Percentiles rank a stretch among this genome's conserved stretches.
These are phyloP conservation scores for Melinaea menophilus DNA, from an alignment of 2,888 invertebrate genomes.

Conservation along the genomic window DNA sequence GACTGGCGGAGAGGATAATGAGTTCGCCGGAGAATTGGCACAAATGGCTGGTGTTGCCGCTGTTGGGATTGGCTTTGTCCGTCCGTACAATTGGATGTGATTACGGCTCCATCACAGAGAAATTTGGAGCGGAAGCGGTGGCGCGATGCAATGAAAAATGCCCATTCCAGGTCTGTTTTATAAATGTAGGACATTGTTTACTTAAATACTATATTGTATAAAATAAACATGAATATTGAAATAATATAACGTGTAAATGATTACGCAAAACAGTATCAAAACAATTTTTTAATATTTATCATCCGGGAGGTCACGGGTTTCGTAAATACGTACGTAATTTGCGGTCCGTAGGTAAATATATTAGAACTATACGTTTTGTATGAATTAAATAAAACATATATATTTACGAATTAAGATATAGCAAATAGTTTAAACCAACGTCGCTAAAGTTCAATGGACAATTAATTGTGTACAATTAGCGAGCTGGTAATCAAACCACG, in stretches of 20 bases:
- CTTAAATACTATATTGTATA: neutral
- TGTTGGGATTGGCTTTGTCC: constrained; percentile 77
- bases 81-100: constrained; percentile 75
- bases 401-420: constrained; percentile 8
- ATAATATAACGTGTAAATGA: neutral
- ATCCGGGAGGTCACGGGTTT: neutral
- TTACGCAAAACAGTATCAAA: neutral
- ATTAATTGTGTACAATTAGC: constrained; percentile 74
- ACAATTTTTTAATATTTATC: neutral
- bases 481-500: constrained; percentile 58
- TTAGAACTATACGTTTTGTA: too few species aligned
- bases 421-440: constrained; percentile 17
- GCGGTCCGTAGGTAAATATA: neutral
- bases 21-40: constrained; percentile 72
- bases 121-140: constrained; percentile 76
- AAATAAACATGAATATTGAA: neutral
- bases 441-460: constrained; percentile 69
- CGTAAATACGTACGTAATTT: neutral
- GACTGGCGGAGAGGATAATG: constrained; percentile 62
- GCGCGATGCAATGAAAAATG: constrained; percentile 74
- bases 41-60: constrained; percentile 75
- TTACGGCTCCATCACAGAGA: constrained; percentile 75
- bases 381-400: neutral
- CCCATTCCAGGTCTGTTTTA: constrained; percentile 69
- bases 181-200: neutral